A percentile compares a stretch with the other conserved stretches of the same genome.
phyloP scores from a whole-genome alignment of 1,140 invertebrate genomes.

The Teleogryllus occipitalis region DNA sequence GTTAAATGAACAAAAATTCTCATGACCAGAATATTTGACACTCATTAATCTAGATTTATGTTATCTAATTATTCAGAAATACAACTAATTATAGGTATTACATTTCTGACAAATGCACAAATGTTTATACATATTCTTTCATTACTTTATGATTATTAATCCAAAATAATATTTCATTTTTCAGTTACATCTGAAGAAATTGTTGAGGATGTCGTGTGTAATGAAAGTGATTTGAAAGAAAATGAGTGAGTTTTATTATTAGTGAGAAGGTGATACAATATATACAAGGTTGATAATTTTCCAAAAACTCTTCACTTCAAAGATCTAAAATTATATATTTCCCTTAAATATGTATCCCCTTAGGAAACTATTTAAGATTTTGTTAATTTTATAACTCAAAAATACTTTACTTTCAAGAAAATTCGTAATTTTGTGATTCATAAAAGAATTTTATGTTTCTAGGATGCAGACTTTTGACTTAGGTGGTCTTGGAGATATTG shows the following conservation, averaged over 20 bases:
- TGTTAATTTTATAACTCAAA: not conserved
- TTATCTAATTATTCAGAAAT: too few relatives aligned
- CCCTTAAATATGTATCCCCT: not conserved
- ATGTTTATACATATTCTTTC: too few relatives aligned
- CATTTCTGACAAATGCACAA: too few relatives aligned
- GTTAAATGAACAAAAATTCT: too few relatives aligned
- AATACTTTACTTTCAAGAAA: slow-evolving; percentile 7
- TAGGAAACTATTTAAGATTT: not conserved
- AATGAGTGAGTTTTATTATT: slow-evolving; percentile 49
- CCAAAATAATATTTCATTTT: not conserved
- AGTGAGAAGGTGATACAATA: not conserved
- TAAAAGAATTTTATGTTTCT: not conserved
- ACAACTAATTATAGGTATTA: too few relatives aligned
- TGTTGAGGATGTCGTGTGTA: slow-evolving; percentile 65
- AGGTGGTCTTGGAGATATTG: not conserved
- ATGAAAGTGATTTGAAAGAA: slow-evolving; percentile 63
- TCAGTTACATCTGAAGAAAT: slow-evolving; percentile 16
- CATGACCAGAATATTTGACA: too few relatives aligned
- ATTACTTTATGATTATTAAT: too few relatives aligned
- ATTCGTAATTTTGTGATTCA: not conserved
- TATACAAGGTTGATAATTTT: too few relatives aligned
- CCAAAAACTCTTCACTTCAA: too few relatives aligned
- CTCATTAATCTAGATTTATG: too few relatives aligned
- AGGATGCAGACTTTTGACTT: not conserved
- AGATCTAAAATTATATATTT: too few relatives aligned